Evolutionary conservation across 2,888 invertebrate species (phyloP).

Genomic region (Lacanobia wlatinum): DNA sequence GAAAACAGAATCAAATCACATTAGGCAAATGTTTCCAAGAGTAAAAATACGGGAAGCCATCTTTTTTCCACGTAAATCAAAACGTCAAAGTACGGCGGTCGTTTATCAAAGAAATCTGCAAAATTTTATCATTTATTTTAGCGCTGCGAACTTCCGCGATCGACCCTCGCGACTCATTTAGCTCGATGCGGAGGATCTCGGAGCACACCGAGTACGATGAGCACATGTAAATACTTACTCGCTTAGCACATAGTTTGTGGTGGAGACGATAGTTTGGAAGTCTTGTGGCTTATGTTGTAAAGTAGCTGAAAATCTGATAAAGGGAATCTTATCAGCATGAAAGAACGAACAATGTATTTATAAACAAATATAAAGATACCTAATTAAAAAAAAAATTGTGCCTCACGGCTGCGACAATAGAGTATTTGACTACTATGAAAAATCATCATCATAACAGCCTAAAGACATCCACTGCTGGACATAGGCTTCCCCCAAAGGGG

Average conservation of each 20-base stretch:
- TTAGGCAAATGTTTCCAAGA: slow-evolving; percentile 11
- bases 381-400: too few relatives aligned
- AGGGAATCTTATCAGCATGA: too few relatives aligned
- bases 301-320: too few relatives aligned
- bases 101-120: slow-evolving; percentile 53
- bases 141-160: slow-evolving; percentile 37
- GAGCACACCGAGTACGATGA: not conserved
- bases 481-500: too few relatives aligned
- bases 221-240: slow-evolving; percentile 5
- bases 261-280: not conserved
- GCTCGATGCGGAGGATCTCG: not conserved
- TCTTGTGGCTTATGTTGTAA: not conserved
- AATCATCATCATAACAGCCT: too few relatives aligned
- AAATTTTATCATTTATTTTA: slow-evolving; percentile 59
- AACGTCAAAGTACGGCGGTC: slow-evolving; percentile 41
- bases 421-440: too few relatives aligned
- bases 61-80: slow-evolving; percentile 55
- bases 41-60: slow-evolving; percentile 21
- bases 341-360: too few relatives aligned
- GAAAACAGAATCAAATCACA: slow-evolving; percentile 19
- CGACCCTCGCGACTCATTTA: slow-evolving; percentile 51
- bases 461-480: too few relatives aligned
- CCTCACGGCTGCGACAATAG: too few relatives aligned
- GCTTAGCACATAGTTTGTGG: not conserved
- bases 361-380: too few relatives aligned